phyloP scores from a whole-genome alignment of 35 echinoderm and acorn worm genomes.

The Hemicentrotus pulcherrimus region DNA sequence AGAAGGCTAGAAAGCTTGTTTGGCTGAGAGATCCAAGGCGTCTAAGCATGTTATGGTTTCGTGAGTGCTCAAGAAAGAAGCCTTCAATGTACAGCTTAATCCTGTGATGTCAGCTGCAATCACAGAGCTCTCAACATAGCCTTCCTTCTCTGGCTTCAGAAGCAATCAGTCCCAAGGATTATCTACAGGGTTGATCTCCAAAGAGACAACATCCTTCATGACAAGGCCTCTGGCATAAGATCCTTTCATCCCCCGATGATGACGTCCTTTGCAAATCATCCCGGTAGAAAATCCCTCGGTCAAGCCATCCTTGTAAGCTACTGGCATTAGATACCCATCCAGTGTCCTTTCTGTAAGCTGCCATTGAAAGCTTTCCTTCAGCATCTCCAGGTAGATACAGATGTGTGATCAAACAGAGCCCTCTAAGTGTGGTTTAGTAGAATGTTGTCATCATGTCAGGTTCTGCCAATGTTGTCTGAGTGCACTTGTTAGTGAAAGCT shows the following conservation, averaged over 20 bases:
- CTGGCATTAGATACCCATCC: conserved; percentile 14
- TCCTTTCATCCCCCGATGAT: neutral
- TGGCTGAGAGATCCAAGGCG: neutral
- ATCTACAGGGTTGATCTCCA: neutral
- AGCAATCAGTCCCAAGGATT: neutral
- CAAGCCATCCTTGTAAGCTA: neutral
- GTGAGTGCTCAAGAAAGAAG: neutral
- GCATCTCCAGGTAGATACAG: neutral
- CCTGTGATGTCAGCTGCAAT: neutral
- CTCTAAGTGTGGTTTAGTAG: neutral
- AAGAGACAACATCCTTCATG: conserved; percentile 10
- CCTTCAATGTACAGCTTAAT: neutral
- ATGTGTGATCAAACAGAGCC: neutral
- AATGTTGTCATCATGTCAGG: neutral
- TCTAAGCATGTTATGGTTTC: neutral
- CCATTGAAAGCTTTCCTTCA: neutral
- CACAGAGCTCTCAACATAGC: neutral
- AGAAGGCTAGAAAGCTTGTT: neutral
- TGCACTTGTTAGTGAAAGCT: neutral
- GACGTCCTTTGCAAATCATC: neutral
- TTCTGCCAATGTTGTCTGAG: neutral
- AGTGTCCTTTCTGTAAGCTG: neutral
- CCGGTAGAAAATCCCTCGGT: neutral
- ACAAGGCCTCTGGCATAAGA: neutral
- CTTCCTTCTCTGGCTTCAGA: conserved; percentile 15